Evolutionary conservation across 2,113 vertebrate genomes (phyloP), one percentile per base, ranked within the genome.

Genomic region (Tenebrosternarchus preto): DNA sequence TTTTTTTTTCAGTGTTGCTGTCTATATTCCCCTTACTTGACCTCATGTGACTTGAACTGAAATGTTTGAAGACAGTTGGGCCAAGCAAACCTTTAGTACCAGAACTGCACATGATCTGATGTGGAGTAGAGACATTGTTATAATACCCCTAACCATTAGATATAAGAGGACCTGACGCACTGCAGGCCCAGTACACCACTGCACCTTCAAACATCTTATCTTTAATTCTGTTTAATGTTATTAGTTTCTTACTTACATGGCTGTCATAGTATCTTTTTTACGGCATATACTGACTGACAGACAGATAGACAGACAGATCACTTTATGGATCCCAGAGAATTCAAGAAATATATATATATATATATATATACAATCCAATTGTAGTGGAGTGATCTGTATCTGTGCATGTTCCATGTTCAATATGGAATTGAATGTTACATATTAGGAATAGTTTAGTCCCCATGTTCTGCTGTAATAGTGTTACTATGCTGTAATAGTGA

Each of bases 1-100:
- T 78, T 87, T 86, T n/a, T 68, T 56, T 68, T 74, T 80, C 63
- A 70, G 22, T 59, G 43, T 39, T 76, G 57, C 56, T 39, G 66
- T n/a, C n/a, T n/a, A 20, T 77, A 67, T 80, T 80, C 70, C 70
- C 70, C 53, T 60, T 73, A 80, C 70, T 29, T 73, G 70, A 73
- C 59, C 59, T 73, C 60, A 56, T 67, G 60, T 74, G 71, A 57
- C 22, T 74, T 80, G 71, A 46, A 56, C 19, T 39, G 61, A 73
- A 74, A 80, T 73, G 31, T 29, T 43, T 66, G n/a, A 64, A 56
- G 43, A 73, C 17, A 53, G 24, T 60, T 25, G 25, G 63, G 57
- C 36, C 77, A 80, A 80, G 73, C 46, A 80, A 80, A 67, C 78
- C 56, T 29, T 66, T 50, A 39, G 15, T 29, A 80, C 24, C n/a